Conservation (phyloP, 2,888 invertebrate species). For the Maniola hyperantus region DNA sequence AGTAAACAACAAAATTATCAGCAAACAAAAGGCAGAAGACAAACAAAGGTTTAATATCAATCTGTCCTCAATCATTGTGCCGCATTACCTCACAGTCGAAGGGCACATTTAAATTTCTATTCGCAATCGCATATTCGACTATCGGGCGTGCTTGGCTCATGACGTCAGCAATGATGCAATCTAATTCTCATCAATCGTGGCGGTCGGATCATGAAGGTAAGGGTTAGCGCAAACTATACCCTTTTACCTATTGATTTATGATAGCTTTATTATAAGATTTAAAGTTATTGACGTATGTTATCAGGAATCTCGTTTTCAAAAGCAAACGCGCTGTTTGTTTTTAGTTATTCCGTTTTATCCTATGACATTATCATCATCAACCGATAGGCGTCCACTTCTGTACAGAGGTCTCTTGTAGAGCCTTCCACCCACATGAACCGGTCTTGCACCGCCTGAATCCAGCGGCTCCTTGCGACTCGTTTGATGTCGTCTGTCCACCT, state of each 20-base stretch:
- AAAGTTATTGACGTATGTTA: no score
- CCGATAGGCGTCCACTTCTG: no score
- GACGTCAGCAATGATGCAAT: conserved; percentile 77
- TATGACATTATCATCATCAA: no score
- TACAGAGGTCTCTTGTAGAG: no score
- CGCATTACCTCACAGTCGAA: conserved; percentile 55
- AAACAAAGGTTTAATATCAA: conserved; percentile 20
- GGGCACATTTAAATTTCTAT: conserved; percentile 67
- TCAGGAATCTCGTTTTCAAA: no score
- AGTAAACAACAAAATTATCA: conserved; percentile 5
- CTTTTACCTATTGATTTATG: not conserved
- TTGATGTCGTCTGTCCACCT: no score
- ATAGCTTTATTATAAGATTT: not conserved
- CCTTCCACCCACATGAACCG: no score
- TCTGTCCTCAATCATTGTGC: conserved; percentile 30
- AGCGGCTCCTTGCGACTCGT: no score
- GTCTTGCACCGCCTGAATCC: no score
- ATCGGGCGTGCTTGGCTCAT: conserved; percentile 58
- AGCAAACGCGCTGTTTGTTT: no score
- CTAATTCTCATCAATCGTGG: conserved; percentile 35
- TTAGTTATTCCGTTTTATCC: no score
- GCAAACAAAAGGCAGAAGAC: conserved; percentile 23
- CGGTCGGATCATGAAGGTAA: conserved; percentile 36
- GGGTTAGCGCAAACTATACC: conserved; percentile 23
- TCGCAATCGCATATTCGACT: conserved; percentile 53